A percentile compares a stretch with the other conserved stretches of the same genome.
These are phyloP conservation scores for Patella ulyssiponensis DNA, from an alignment of 2,888 invertebrate genomes.

Conservation along the genomic window DNA sequence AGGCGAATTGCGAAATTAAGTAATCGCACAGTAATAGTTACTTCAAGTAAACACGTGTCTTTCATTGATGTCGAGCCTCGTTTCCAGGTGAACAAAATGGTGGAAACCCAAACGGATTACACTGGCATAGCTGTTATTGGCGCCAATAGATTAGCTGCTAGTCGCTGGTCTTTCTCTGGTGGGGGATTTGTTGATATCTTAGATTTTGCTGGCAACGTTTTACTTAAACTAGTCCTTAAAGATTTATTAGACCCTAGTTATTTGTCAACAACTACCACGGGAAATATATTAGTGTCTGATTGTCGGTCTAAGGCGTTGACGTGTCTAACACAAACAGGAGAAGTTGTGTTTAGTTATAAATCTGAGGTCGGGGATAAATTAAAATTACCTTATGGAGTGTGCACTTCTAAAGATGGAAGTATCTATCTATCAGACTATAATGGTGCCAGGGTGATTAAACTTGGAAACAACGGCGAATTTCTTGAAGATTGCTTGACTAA, in stretches of 20 bases:
- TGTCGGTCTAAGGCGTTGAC: background rate
- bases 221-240: background rate
- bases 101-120: slow-evolving; percentile 1
- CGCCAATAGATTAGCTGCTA: background rate
- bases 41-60: background rate
- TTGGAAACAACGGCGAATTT: background rate
- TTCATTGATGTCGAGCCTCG: background rate
- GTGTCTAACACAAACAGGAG: slow-evolving; percentile 5
- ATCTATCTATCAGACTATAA: slow-evolving; percentile 2
- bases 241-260: slow-evolving; percentile 6
- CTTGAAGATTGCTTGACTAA: background rate
- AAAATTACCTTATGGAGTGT: slow-evolving; percentile 1
- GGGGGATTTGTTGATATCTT: background rate
- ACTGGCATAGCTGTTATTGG: slow-evolving; percentile 5
- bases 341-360: slow-evolving; percentile 1
- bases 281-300: slow-evolving; percentile 3
- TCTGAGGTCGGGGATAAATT: background rate
- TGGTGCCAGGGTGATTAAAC: slow-evolving; percentile 1
- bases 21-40: background rate
- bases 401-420: background rate
- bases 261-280: background rate
- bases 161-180: background rate
- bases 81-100: background rate
- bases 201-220: background rate
- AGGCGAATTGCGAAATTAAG: background rate